These are phyloP conservation scores for Dexiosoma caninum DNA, from an alignment of 2,888 invertebrate species.

Conservation along the genomic window DNA sequence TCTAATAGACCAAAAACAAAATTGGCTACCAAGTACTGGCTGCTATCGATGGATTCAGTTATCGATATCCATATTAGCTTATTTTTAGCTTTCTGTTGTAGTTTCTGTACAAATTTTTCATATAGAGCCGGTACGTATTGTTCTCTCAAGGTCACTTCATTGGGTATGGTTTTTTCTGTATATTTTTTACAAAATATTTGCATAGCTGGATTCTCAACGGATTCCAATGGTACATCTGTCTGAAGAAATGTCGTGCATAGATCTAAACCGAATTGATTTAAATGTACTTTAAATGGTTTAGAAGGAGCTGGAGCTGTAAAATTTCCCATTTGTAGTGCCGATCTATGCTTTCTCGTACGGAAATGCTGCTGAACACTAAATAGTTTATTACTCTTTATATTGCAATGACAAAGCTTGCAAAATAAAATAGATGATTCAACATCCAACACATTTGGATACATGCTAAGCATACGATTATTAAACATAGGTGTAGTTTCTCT, in stretches of 20 bases:
- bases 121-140: conserved; percentile 26
- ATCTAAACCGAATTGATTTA: conserved; percentile 27
- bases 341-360: conserved; percentile 34
- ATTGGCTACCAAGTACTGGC: conserved; percentile 20
- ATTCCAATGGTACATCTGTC: conserved; percentile 33
- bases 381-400: conserved; percentile 24
- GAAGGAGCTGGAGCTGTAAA: background rate
- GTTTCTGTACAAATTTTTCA: conserved; percentile 28
- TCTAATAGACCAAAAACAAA: conserved; percentile 41
- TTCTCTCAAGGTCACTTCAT: background rate
- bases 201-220: conserved; percentile 9
- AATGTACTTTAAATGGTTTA: background rate
- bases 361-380: conserved; percentile 47
- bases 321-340: background rate
- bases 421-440: conserved; percentile 22
- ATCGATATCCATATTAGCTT: conserved; percentile 40
- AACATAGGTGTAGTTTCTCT: conserved; percentile 17
- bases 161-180: conserved; percentile 13
- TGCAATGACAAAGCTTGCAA: conserved; percentile 41
- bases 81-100: conserved; percentile 28
- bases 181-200: conserved; percentile 40
- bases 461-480: conserved; percentile 38
- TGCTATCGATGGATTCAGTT: background rate
- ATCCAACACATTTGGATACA: conserved; percentile 26
- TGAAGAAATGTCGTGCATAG: conserved; percentile 39